These are phyloP conservation scores for Coenonympha glycerion DNA, from an alignment of 2,888 invertebrate genomes.

Conservation along the genomic window DNA sequence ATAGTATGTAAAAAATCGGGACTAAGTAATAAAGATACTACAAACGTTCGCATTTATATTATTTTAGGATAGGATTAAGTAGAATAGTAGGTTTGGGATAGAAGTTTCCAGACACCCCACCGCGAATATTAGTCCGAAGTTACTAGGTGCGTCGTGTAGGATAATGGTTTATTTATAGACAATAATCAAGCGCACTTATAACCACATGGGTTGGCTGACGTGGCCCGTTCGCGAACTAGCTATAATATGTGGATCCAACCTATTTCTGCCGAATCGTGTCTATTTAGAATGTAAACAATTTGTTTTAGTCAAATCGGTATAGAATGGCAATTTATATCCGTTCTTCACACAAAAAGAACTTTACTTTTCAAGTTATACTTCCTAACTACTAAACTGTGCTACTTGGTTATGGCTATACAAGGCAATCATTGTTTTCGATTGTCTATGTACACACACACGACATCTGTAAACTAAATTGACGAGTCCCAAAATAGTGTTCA, in stretches of 20 bases:
- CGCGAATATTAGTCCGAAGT: constrained; percentile 45
- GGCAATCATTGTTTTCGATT: too few relatives aligned
- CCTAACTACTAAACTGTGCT: too few relatives aligned
- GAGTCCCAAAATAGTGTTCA: too few relatives aligned
- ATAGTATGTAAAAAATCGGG: too few relatives aligned
- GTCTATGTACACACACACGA: too few relatives aligned
- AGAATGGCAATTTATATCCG: background rate
- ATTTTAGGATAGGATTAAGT: background rate
- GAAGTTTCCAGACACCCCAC: constrained; percentile 48
- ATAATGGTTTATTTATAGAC: constrained; percentile 64
- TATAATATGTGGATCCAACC: constrained; percentile 18
- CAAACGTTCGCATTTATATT: too few relatives aligned
- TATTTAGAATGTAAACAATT: constrained; percentile 9
- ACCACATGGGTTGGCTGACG: constrained; percentile 54
- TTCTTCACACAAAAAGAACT: background rate
- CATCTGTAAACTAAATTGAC: too few relatives aligned
- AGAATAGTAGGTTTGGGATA: constrained; percentile 16
- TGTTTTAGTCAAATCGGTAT: background rate
- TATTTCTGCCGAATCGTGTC: constrained; percentile 9
- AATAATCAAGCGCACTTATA: constrained; percentile 57
- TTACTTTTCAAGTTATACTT: background rate
- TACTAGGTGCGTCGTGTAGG: constrained; percentile 42
- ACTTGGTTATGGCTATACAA: too few relatives aligned
- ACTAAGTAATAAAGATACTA: too few relatives aligned
- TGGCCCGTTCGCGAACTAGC: constrained; percentile 42